Conservation (phyloP, 2,797 vertebrate genomes). For the Ctenopoma kingsleyae region DNA sequence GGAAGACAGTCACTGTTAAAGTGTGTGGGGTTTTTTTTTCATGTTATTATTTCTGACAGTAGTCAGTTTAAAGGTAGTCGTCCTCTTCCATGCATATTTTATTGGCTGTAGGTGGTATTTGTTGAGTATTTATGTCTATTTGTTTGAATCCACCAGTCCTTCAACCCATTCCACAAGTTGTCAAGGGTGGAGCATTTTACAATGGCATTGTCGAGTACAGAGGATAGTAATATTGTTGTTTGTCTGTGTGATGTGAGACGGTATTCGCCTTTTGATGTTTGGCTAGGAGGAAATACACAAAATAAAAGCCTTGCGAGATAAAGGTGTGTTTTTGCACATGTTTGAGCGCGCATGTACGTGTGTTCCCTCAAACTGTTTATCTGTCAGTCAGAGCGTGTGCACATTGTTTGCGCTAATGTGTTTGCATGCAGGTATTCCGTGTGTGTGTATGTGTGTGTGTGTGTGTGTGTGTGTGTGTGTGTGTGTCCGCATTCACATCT, state of each 20-base stretch:
- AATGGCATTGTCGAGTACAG: slow-evolving; percentile 63
- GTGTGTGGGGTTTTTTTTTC: slow-evolving; percentile 11
- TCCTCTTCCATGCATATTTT: slow-evolving; percentile 79
- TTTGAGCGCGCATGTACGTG: slow-evolving; percentile 54
- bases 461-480: slow-evolving; percentile 39
- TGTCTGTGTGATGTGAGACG: slow-evolving; percentile 68
- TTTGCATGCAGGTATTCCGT: slow-evolving; percentile 24
- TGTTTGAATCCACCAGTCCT: slow-evolving; percentile 67
- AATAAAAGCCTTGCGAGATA: slow-evolving; percentile 75
- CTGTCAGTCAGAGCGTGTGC: slow-evolving; percentile 72
- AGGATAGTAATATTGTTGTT: slow-evolving; percentile 74
- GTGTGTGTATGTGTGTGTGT: slow-evolving; percentile 49
- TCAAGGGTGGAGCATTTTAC: slow-evolving; percentile 65
- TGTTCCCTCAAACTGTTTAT: slow-evolving; percentile 72
- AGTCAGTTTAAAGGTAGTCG: slow-evolving; percentile 63
- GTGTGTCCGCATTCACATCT: slow-evolving; percentile 75
- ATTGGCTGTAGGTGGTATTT: slow-evolving; percentile 76
- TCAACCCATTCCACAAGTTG: slow-evolving; percentile 78
- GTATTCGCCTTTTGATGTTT: slow-evolving; percentile 74
- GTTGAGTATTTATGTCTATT: slow-evolving; percentile 75
- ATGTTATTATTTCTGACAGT: slow-evolving; percentile 73
- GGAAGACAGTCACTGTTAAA: slow-evolving; percentile 47
- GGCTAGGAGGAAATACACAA: slow-evolving; percentile 71
- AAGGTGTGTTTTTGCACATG: slow-evolving; percentile 73
- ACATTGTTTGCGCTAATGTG: slow-evolving; percentile 51